Evolutionary conservation across 92 coral and sea anemone genomes (phyloP), one percentile per base, ranked within the genome.

Genomic region (Zoanthus sociatus): DNA sequence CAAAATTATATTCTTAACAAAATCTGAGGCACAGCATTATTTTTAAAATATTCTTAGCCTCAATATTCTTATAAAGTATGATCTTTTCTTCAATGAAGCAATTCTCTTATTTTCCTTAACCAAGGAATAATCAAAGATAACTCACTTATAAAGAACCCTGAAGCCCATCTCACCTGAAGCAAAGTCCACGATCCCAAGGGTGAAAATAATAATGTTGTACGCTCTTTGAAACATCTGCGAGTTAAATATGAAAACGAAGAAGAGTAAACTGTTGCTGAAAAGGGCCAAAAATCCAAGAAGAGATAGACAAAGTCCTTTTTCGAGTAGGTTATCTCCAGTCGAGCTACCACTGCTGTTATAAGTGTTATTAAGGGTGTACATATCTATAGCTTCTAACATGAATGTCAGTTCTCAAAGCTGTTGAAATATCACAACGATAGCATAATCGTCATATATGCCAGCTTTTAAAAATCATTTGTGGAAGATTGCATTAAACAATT

Each of bases 171-270:
- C 15, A 75, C 79, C 79, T 50, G 79, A 48, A 45, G 48, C 47
- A 50, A 21, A n/a, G 58, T 75, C 79, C 33, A 75, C 79, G 15
- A 75, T 18, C 16, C 56, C 79, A 16, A 75, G 58, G 3, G 14
- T 45, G 9, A 45, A 11, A 11, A 75, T 75, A 11, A 75, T 75
- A 20, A 75, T 18, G 5, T 75, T 75, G 15, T 75, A 75, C 16
- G 79, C 56, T 50, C 18, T 75, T 20, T 48, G 56, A 75, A 75
- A 61, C 79, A 75, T 75, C 61, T n/a, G 16, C 9, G 16, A 58
- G 8, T 75, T 75, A 48, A 61, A 48, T 5, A 17, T 16, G 10
- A 75, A 58, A 18, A 75, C 79, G 7, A 48, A 7, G 4, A 31
- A 75, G 10, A 75, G 58, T 54, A 75, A 50, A 47, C 48, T 7